Evolutionary conservation across 2,113 vertebrate species (phyloP).

Genomic region (Tupaia tana): DNA sequence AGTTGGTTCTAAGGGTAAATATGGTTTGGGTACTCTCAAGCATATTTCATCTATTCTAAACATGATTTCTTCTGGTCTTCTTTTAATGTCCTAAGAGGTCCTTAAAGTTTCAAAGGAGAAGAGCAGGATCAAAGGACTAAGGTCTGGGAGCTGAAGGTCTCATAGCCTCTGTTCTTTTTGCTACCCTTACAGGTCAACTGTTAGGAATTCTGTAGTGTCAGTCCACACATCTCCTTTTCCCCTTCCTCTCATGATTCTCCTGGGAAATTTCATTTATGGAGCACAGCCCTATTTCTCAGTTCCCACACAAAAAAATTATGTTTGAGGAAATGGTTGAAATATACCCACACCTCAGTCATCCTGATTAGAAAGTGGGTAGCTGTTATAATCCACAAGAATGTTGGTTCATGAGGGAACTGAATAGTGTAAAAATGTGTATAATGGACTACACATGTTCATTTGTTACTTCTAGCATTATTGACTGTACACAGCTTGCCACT

Average conservation of each 20-base stretch:
- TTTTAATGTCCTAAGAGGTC: not conserved
- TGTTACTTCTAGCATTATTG: constrained; percentile 15
- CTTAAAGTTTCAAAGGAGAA: constrained; percentile 1
- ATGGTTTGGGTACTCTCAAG: not conserved
- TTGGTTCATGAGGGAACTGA: not conserved
- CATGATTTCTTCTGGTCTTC: not conserved
- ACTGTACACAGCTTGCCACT: constrained; percentile 7
- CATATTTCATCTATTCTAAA: not conserved
- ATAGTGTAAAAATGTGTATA: constrained; percentile 29
- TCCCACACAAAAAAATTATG: not conserved
- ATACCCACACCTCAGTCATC: not conserved
- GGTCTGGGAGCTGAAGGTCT: not conserved
- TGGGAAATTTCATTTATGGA: not conserved
- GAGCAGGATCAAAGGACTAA: not conserved
- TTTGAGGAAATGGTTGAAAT: constrained; percentile 27
- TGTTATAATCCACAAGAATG: constrained; percentile 4
- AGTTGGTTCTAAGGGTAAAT: not conserved
- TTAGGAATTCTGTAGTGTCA: not conserved
- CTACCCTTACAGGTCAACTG: not conserved
- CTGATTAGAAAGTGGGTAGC: constrained; percentile 18
- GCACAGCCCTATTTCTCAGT: not conserved
- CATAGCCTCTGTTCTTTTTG: not conserved
- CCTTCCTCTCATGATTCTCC: not conserved
- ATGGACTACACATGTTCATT: constrained; percentile 29
- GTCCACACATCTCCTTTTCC: not conserved